Conservation (phyloP, 2,888 invertebrate genomes). For the Agrilus cyanescens region DNA sequence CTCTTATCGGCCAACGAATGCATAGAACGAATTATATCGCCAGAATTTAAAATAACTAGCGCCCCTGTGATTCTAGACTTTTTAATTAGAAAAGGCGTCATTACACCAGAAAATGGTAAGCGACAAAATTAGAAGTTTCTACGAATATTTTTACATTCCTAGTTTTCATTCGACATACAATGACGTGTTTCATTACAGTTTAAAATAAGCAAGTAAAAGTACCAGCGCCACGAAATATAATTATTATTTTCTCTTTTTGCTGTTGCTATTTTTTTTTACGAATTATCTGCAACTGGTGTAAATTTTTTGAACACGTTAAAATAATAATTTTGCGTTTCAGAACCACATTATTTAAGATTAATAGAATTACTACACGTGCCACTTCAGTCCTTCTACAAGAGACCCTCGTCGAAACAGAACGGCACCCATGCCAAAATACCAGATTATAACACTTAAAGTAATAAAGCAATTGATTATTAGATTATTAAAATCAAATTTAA, state of each 20-base stretch:
- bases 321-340: conserved; percentile 41
- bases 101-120: conserved; percentile 81
- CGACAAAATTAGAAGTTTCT: conserved; percentile 4
- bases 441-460: no score
- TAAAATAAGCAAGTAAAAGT: no score
- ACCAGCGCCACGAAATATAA: no score
- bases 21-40: conserved; percentile 65
- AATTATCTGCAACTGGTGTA: no score
- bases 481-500: no score
- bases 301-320: not conserved
- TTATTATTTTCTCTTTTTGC: no score
- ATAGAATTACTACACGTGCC: conserved; percentile 82
- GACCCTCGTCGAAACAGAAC: conserved; percentile 33
- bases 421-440: conserved; percentile 11
- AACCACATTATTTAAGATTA: conserved; percentile 71
- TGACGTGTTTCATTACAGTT: no score
- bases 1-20: conserved; percentile 73
- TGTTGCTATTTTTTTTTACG: no score
- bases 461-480: no score
- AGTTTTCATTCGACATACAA: no score
- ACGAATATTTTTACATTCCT: no score
- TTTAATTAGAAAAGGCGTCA: conserved; percentile 78
- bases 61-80: conserved; percentile 87
- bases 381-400: conserved; percentile 63
- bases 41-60: conserved; percentile 89